Percentiles rank a stretch among this genome's conserved stretches.
These are phyloP conservation scores for Engystomops pustulosus DNA, from an alignment of 2,113 vertebrate species.

Conservation along the genomic window DNA sequence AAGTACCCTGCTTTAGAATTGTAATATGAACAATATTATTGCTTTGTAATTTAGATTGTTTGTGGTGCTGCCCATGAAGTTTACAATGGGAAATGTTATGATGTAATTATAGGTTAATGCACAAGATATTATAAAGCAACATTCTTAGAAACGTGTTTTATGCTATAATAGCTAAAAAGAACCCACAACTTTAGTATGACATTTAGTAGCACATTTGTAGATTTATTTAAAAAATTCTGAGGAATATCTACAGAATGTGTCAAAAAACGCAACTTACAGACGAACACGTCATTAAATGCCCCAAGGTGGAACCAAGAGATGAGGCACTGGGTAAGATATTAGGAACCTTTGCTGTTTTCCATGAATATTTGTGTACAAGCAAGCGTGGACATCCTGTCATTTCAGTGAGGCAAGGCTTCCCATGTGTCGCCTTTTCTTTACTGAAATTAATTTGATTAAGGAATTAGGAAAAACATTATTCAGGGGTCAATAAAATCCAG, in stretches of 20 bases:
- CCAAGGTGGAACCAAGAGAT: background rate
- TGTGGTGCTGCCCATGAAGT: background rate
- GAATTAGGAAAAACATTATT: too few relatives aligned
- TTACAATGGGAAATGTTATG: slow-evolving; percentile 4
- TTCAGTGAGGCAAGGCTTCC: too few relatives aligned
- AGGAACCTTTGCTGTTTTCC: too few relatives aligned
- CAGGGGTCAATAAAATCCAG: too few relatives aligned
- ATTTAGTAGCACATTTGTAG: too few relatives aligned
- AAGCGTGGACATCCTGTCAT: too few relatives aligned
- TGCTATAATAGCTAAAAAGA: background rate
- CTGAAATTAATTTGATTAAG: too few relatives aligned
- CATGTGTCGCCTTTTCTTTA: too few relatives aligned
- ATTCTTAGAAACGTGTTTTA: background rate
- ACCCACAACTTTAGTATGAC: too few relatives aligned
- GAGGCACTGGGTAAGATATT: too few relatives aligned
- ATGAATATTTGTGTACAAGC: too few relatives aligned
- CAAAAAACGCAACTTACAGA: too few relatives aligned
- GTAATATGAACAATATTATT: background rate
- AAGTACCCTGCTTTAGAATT: slow-evolving; percentile 50
- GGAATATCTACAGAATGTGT: background rate
- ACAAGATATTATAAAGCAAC: slow-evolving; percentile 33
- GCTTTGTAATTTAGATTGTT: slow-evolving; percentile 28
- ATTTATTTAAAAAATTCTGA: background rate
- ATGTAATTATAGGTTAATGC: slow-evolving; percentile 26
- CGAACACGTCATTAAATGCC: background rate